Evolutionary conservation across 2,113 vertebrate genomes (phyloP).

Genomic region (Oryzias woworae): DNA sequence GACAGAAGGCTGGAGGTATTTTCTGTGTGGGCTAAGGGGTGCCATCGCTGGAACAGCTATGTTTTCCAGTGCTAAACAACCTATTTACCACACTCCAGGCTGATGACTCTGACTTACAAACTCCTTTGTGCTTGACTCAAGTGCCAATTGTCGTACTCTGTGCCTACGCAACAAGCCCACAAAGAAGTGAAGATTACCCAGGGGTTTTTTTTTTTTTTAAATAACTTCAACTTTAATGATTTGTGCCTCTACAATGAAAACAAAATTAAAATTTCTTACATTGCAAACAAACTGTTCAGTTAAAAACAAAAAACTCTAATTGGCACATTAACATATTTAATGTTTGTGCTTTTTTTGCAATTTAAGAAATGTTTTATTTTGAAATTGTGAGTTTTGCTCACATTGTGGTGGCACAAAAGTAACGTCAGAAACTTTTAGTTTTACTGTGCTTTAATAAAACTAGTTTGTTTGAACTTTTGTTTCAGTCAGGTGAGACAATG

Average conservation of each 20-base stretch:
- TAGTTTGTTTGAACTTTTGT: conserved; percentile 20
- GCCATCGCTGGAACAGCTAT: conserved; percentile 14
- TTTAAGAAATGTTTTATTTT: too few species aligned
- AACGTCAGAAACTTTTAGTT: background rate
- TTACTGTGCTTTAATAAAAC: conserved; percentile 21
- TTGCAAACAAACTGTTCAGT: too few species aligned
- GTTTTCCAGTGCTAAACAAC: conserved; percentile 35
- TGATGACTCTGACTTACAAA: conserved; percentile 22
- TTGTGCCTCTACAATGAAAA: too few species aligned
- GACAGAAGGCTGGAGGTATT: conserved; percentile 45
- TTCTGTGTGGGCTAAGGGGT: conserved; percentile 27
- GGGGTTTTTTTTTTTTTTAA: conserved; percentile 13
- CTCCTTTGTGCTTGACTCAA: conserved; percentile 21
- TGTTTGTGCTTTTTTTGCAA: too few species aligned
- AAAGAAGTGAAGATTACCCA: conserved; percentile 14
- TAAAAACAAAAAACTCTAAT: too few species aligned
- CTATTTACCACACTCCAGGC: conserved; percentile 31
- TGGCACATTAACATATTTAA: too few species aligned
- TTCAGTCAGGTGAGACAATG: conserved; percentile 27
- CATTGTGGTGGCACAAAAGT: too few species aligned
- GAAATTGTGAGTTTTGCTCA: too few species aligned
- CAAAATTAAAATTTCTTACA: too few species aligned
- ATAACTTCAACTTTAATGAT: background rate
- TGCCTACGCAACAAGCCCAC: conserved; percentile 40
- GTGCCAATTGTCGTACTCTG: conserved; percentile 38